Conservation (phyloP, 1,140 invertebrate genomes). For the Ooceraea biroi region DNA sequence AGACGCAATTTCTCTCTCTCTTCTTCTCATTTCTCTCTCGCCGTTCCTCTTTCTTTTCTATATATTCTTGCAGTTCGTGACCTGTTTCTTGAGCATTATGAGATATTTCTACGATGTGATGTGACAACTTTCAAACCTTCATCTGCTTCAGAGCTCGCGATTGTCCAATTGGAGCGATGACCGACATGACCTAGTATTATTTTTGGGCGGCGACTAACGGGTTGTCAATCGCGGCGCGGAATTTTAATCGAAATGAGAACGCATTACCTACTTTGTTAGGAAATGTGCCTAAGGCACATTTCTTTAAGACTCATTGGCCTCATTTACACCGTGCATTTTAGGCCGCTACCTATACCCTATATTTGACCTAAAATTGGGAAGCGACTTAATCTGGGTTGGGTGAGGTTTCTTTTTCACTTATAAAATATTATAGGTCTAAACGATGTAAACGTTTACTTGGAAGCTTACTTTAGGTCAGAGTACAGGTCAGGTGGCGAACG, state of each 20-base stretch:
- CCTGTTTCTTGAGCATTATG: constrained; percentile 9
- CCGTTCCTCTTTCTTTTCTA: background rate
- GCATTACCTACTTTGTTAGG: background rate
- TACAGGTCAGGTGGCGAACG: too few relatives aligned
- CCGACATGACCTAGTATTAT: background rate
- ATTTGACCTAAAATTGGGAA: too few relatives aligned
- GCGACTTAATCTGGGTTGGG: too few relatives aligned
- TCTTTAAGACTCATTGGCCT: background rate
- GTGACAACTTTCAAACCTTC: constrained; percentile 8
- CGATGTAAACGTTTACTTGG: too few relatives aligned
- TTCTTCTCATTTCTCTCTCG: background rate
- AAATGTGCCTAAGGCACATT: background rate
- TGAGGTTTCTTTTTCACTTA: too few relatives aligned
- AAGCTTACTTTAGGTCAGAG: too few relatives aligned
- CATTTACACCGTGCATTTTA: too few relatives aligned
- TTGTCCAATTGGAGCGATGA: background rate
- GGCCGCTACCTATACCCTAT: too few relatives aligned
- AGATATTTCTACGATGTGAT: constrained; percentile 20
- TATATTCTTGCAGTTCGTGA: constrained; percentile 33
- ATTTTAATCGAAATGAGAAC: constrained; percentile 5
- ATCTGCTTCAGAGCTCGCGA: background rate
- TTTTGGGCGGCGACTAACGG: constrained; percentile 18
- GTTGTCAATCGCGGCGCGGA: constrained; percentile 4
- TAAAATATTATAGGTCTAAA: too few relatives aligned
- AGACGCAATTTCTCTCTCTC: constrained; percentile 65